Evolutionary conservation across 2,888 invertebrate species (phyloP).

Genomic region (Drosophila tanythrix): DNA sequence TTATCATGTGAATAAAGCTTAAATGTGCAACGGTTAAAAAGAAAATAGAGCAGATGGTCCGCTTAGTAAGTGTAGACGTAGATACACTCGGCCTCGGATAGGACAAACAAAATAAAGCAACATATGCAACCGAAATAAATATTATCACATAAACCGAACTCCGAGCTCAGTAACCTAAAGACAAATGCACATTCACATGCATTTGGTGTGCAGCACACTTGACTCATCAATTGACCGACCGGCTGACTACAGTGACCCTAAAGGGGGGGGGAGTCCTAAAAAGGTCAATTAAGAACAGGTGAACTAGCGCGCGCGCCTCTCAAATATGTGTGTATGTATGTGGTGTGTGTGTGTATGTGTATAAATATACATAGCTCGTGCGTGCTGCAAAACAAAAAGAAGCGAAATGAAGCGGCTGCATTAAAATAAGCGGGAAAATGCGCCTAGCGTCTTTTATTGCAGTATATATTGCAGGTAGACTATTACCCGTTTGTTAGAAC

Average conservation of each 20-base stretch:
- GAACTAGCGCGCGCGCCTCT: slow-evolving; percentile 50
- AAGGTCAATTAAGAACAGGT: slow-evolving; percentile 81
- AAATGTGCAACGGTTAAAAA: neutral
- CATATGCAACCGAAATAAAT: slow-evolving; percentile 4
- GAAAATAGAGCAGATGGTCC: slow-evolving; percentile 22
- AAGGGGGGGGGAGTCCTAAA: slow-evolving; percentile 42
- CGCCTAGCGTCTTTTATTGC: neutral
- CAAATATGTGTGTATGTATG: neutral
- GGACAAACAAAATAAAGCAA: neutral
- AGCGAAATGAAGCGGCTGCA: slow-evolving; percentile 16
- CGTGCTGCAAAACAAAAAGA: slow-evolving; percentile 7
- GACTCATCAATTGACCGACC: slow-evolving; percentile 33
- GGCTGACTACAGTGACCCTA: slow-evolving; percentile 46
- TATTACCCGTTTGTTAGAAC: neutral
- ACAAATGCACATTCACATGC: slow-evolving; percentile 13
- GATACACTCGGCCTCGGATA: neutral
- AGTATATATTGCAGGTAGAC: slow-evolving; percentile 8
- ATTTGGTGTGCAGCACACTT: slow-evolving; percentile 31
- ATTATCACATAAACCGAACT: slow-evolving; percentile 2
- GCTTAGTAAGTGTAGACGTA: neutral
- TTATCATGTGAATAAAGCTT: neutral
- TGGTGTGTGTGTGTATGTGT: neutral
- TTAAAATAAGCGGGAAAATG: slow-evolving; percentile 64
- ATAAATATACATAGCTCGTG: slow-evolving; percentile 23
- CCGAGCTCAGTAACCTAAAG: slow-evolving; percentile 1